A percentile compares a stretch with the other conserved stretches of the same genome.
phyloP scores from a whole-genome alignment of 2,113 vertebrate genomes.

The Chunga burmeisteri region DNA sequence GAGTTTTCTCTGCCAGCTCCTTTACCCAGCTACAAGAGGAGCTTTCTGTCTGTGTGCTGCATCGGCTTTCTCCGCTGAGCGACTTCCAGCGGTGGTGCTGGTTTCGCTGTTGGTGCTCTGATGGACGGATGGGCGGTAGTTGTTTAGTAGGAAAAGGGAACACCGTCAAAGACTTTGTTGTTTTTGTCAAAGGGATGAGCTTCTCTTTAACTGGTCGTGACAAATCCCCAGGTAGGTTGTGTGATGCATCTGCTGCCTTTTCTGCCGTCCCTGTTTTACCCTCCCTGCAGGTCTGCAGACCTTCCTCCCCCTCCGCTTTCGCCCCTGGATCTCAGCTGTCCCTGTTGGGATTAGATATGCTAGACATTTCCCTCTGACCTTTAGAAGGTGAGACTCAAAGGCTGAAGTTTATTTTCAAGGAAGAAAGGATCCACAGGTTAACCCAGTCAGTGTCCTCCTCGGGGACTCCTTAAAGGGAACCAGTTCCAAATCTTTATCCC shows the following conservation, averaged over 20 bases:
- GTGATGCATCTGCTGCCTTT: background rate
- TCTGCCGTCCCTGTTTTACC: background rate
- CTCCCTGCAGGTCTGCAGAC: background rate
- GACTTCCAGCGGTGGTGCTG: background rate
- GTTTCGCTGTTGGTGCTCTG: background rate
- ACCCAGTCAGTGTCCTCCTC: background rate
- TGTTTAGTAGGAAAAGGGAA: background rate
- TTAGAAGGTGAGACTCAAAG: background rate
- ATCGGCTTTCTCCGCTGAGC: background rate
- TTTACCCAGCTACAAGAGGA: background rate
- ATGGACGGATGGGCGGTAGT: background rate
- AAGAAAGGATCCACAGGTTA: background rate
- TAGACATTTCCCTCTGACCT: fast-evolving
- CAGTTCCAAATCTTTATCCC: background rate
- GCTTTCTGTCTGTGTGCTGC: background rate
- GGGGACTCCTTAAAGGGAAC: fast-evolving
- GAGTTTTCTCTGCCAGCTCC: background rate
- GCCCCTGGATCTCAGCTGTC: background rate
- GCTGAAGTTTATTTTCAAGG: background rate
- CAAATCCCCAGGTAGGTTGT: background rate
- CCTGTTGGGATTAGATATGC: fast-evolving
- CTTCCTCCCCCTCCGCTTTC: background rate
- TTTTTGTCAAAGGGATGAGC: background rate
- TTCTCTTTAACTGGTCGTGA: background rate
- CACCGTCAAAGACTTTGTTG: fast-evolving